phyloP scores from a whole-genome alignment of 2,113 vertebrate genomes.

The Podilymbus podiceps region DNA sequence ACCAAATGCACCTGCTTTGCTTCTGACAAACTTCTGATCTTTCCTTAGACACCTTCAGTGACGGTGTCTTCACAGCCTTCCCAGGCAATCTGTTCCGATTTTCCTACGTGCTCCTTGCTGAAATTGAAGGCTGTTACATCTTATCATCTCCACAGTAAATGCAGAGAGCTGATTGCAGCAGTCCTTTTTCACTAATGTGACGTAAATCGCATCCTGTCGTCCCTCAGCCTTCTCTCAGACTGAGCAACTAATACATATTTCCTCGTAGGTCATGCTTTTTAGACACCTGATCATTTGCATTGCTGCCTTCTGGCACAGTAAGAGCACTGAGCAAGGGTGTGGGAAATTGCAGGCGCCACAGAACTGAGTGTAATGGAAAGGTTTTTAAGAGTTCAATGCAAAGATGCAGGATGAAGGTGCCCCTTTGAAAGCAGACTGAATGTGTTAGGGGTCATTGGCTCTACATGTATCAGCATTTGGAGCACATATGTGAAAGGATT shows the following conservation, averaged over 20 bases:
- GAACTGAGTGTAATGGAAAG: neutral
- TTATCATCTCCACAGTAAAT: neutral
- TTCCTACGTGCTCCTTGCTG: neutral
- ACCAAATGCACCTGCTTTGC: conserved; percentile 14
- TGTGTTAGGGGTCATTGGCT: neutral
- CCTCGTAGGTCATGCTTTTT: neutral
- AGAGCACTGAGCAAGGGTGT: neutral
- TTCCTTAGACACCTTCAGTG: neutral
- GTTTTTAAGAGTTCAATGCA: neutral
- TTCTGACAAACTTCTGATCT: neutral
- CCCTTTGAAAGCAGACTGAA: neutral
- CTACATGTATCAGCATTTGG: neutral
- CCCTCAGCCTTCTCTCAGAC: neutral
- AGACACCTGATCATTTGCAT: neutral
- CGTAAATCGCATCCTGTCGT: neutral
- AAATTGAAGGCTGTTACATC: neutral
- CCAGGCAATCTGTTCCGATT: neutral
- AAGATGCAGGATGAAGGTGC: neutral
- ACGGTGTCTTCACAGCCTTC: neutral
- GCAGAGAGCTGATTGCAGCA: neutral
- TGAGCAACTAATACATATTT: neutral
- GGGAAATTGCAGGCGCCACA: neutral
- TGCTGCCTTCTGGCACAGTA: neutral
- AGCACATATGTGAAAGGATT: neutral
- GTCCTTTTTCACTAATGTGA: neutral